Evolutionary conservation across 2,113 vertebrate genomes (phyloP).

Genomic region (Microcebus griseorufus): DNA sequence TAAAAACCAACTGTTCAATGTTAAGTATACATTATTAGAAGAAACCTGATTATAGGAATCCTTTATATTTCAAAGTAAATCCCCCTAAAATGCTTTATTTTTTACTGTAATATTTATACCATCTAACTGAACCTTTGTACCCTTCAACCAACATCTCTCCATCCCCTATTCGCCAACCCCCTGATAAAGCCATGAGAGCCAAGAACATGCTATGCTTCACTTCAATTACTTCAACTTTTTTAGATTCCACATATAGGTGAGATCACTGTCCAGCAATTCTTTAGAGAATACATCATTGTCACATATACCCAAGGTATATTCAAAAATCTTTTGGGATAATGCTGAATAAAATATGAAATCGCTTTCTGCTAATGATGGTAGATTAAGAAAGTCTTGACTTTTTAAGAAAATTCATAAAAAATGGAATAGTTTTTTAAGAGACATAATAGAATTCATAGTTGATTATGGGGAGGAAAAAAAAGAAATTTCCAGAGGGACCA

Average conservation of each 20-base stretch:
- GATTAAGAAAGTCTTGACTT: neutral
- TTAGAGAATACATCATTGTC: neutral
- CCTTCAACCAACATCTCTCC: neutral
- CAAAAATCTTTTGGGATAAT: neutral
- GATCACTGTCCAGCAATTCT: neutral
- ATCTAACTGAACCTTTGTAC: neutral
- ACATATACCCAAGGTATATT: neutral
- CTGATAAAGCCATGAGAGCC: neutral
- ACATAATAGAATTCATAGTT: neutral
- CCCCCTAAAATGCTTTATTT: neutral
- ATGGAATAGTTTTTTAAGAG: neutral
- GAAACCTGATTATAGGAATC: neutral
- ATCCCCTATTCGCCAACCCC: fast-evolving
- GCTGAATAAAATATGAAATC: neutral
- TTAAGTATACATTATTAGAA: neutral
- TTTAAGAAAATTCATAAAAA: slow-evolving; percentile 7
- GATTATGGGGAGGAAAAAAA: neutral
- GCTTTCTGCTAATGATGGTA: neutral
- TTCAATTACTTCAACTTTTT: neutral
- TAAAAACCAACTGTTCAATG: neutral
- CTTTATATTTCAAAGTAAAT: neutral
- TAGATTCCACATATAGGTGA: neutral
- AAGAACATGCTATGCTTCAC: neutral
- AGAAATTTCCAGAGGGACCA: neutral
- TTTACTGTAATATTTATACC: neutral